Conservation (phyloP, 1,140 invertebrate species). For the Laupala kohalensis region DNA sequence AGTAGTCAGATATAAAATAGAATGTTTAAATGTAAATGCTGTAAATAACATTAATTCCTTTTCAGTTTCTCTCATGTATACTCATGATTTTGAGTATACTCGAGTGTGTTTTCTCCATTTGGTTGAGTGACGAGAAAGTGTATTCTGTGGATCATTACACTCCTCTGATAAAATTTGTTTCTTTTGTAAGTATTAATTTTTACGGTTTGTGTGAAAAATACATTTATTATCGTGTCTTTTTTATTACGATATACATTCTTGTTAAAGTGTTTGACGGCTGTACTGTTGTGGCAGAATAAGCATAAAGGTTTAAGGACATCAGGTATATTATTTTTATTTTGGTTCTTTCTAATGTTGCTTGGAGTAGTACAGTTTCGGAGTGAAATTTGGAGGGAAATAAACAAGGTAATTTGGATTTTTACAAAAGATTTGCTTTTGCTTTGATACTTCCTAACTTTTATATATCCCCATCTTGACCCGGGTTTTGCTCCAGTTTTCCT, state of each 20-base stretch:
- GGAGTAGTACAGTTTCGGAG: conserved; percentile 60
- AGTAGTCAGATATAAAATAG: conserved; percentile 23
- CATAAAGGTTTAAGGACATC: conserved; percentile 74
- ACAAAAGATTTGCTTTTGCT: conserved; percentile 12
- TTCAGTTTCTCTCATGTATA: conserved; percentile 16
- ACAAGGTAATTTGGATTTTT: conserved; percentile 19
- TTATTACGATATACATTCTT: conserved; percentile 9
- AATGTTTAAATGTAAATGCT: background rate
- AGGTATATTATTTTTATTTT: conserved; percentile 78
- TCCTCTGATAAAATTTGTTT: conserved; percentile 57
- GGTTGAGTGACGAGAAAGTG: conserved; percentile 31
- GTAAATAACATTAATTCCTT: background rate
- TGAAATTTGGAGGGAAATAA: no score
- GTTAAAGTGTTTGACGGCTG: conserved; percentile 38
- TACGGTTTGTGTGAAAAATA: background rate
- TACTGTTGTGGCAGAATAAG: conserved; percentile 61
- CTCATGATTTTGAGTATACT: conserved; percentile 38
- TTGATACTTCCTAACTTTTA: no score
- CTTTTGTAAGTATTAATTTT: conserved; percentile 58
- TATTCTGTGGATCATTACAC: conserved; percentile 55
- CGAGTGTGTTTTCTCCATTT: conserved; percentile 45
- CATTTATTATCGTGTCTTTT: background rate
- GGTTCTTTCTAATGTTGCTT: conserved; percentile 57
- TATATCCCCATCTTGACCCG: no score
- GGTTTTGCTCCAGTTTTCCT: no score